These are phyloP conservation scores for Lucifuga dentata DNA, from an alignment of 2,113 vertebrate genomes.

Conservation along the genomic window DNA sequence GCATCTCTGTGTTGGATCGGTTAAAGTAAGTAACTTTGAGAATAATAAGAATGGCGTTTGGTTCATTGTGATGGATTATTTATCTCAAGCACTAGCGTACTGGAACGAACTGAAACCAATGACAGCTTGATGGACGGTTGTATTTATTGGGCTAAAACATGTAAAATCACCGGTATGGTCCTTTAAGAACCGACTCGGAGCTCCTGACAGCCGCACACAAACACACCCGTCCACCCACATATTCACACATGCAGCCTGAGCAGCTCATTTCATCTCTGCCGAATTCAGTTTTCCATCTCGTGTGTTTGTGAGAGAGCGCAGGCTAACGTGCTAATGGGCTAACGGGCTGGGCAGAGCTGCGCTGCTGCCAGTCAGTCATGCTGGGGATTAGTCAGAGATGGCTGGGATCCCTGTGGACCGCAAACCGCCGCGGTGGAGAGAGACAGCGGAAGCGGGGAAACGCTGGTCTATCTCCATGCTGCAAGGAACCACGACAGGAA, in stretches of 20 bases:
- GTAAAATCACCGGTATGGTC: no score
- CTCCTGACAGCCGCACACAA: neutral
- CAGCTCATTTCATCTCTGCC: slow-evolving; percentile 8
- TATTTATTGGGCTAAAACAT: no score
- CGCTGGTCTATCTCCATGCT: neutral
- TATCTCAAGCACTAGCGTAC: no score
- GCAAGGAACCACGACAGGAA: neutral
- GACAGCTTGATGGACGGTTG: no score
- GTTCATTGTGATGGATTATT: no score
- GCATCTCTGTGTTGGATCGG: no score
- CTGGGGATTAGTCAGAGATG: slow-evolving; percentile 41
- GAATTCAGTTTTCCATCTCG: slow-evolving; percentile 20
- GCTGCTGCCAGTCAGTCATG: slow-evolving; percentile 39
- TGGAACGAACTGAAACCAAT: no score
- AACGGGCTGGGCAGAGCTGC: slow-evolving; percentile 11
- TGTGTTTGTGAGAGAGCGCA: slow-evolving; percentile 1
- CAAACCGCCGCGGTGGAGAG: slow-evolving; percentile 11
- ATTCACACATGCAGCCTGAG: neutral
- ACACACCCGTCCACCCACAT: neutral
- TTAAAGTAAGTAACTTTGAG: no score
- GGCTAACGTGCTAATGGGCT: slow-evolving; percentile 19
- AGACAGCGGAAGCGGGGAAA: neutral
- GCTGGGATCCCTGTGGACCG: slow-evolving; percentile 33
- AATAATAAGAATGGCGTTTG: no score
- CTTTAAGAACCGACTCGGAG: no score